Conservation (phyloP, 2,888 invertebrate genomes). For the Nezara viridula region DNA sequence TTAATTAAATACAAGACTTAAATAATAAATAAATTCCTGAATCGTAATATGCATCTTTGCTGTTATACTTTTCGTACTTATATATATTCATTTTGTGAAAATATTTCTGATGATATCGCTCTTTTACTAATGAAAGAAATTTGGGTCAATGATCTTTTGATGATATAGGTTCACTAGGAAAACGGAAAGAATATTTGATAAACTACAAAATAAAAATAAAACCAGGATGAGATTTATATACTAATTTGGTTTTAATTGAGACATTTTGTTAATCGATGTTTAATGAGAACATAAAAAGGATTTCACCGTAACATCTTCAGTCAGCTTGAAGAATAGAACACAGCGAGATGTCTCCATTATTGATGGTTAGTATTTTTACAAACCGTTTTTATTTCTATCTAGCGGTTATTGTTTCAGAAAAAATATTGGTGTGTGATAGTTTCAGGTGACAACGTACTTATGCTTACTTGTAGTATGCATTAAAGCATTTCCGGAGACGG, state of each 20-base stretch:
- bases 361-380: background rate
- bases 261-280: background rate
- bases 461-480: background rate
- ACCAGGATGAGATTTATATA: background rate
- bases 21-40: no score
- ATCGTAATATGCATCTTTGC: no score
- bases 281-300: background rate
- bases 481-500: background rate
- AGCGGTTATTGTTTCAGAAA: background rate
- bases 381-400: background rate
- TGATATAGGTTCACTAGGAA: no score
- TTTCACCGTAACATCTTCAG: background rate
- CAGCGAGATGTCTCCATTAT: background rate
- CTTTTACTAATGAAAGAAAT: no score
- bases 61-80: no score
- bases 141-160: no score
- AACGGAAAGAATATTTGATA: no score
- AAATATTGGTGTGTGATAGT: background rate
- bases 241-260: background rate
- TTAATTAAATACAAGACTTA: no score
- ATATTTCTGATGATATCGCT: no score
- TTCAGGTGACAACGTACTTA: background rate
- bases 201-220: background rate
- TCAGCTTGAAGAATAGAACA: background rate
- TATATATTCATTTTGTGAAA: no score